Conservation (phyloP, 2,113 vertebrate species). For the Crypturellus undulatus region DNA sequence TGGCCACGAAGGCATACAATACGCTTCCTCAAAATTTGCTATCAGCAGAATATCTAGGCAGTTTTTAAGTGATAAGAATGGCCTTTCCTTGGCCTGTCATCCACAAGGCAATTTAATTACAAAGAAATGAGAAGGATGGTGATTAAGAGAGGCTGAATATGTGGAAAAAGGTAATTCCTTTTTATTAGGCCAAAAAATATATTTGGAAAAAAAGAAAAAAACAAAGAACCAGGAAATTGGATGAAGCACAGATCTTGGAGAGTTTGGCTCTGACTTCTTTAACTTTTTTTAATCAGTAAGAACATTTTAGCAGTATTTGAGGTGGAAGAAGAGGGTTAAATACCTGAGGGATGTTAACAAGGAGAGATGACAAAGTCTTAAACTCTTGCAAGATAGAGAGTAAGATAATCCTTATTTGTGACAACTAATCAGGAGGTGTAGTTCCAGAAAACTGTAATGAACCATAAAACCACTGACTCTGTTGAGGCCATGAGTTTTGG, state of each 20-base stretch:
- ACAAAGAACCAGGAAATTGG: background rate
- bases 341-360: background rate
- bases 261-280: background rate
- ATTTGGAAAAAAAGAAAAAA: background rate
- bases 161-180: background rate
- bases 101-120: background rate
- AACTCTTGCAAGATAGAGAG: background rate
- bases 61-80: background rate
- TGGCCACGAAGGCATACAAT: background rate
- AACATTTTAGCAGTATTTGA: background rate
- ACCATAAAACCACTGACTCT: background rate
- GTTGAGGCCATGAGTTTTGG: background rate
- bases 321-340: background rate
- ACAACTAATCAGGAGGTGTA: background rate
- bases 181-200: background rate
- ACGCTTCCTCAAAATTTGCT: background rate
- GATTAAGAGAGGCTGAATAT: background rate
- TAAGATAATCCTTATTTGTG: background rate
- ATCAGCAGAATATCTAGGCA: background rate
- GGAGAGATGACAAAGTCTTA: background rate
- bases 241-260: background rate
- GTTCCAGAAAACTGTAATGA: background rate
- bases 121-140: background rate
- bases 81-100: background rate
- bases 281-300: background rate